These are phyloP conservation scores for Chionomys nivalis DNA, from an alignment of 2,113 vertebrate species.

Conservation along the genomic window DNA sequence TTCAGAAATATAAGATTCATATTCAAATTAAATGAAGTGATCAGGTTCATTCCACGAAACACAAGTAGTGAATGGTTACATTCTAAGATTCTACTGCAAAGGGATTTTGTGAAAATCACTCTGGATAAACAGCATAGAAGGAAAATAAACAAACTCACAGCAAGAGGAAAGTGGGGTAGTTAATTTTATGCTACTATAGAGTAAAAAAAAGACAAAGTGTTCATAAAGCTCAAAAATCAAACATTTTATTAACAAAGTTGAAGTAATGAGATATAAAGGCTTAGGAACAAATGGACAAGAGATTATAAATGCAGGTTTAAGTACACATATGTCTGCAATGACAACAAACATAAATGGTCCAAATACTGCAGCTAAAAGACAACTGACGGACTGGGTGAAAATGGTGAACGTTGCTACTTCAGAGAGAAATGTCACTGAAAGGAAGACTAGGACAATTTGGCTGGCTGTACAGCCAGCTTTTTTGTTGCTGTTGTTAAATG, in stretches of 20 bases:
- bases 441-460: not conserved
- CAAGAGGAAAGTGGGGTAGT: not conserved
- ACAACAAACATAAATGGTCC: not conserved
- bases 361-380: not conserved
- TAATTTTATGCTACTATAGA: not conserved
- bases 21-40: constrained; percentile 69
- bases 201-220: not conserved
- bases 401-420: not conserved
- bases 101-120: not conserved
- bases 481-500: too few species aligned
- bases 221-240: not conserved
- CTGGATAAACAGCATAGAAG: not conserved
- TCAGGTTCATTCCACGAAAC: not conserved
- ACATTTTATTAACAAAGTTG: not conserved
- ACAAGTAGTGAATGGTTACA: not conserved
- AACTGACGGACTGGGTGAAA: not conserved
- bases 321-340: not conserved
- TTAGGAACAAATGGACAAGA: not conserved
- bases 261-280: not conserved
- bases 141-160: not conserved
- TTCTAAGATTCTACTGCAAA: not conserved
- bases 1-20: constrained; percentile 54
- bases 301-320: not conserved
- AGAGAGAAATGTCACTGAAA: not conserved
- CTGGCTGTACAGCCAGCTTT: not conserved